These are phyloP conservation scores for Sarcoramphus papa DNA, from an alignment of 2,797 vertebrate genomes.

Conservation along the genomic window DNA sequence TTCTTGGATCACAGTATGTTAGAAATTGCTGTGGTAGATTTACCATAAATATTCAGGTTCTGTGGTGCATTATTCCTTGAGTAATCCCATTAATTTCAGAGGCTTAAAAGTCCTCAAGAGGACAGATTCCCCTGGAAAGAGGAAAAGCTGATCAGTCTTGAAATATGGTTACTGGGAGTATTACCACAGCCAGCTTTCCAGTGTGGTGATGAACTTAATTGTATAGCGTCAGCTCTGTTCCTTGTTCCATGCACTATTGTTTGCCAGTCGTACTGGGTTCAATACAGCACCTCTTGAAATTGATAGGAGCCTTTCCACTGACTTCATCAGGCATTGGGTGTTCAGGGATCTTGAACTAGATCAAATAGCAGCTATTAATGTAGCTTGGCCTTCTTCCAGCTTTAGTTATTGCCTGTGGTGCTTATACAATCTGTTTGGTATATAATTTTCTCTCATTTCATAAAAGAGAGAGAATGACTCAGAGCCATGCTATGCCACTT, in stretches of 20 bases:
- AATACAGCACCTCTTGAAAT: background rate
- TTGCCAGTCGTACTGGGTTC: background rate
- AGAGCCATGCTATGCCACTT: slow-evolving; percentile 1
- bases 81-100: background rate
- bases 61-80: background rate
- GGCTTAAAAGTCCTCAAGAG: background rate
- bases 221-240: background rate
- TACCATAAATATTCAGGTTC: slow-evolving; percentile 18
- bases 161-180: background rate
- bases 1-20: background rate
- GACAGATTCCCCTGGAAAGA: background rate
- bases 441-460: slow-evolving; percentile 29
- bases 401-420: slow-evolving; percentile 28
- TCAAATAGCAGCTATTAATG: slow-evolving; percentile 20
- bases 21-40: background rate
- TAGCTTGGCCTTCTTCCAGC: slow-evolving; percentile 26
- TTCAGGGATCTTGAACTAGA: background rate
- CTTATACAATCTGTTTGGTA: slow-evolving; percentile 46
- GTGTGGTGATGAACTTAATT: background rate
- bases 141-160: background rate
- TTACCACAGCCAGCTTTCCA: background rate
- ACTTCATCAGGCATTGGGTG: background rate
- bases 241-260: background rate
- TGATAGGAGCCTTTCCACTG: background rate
- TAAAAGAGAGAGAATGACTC: slow-evolving; percentile 16